A percentile compares a stretch with the other conserved stretches of the same genome.
Conservation (phyloP, 2,113 vertebrate species). For the Varanus salvator region DNA sequence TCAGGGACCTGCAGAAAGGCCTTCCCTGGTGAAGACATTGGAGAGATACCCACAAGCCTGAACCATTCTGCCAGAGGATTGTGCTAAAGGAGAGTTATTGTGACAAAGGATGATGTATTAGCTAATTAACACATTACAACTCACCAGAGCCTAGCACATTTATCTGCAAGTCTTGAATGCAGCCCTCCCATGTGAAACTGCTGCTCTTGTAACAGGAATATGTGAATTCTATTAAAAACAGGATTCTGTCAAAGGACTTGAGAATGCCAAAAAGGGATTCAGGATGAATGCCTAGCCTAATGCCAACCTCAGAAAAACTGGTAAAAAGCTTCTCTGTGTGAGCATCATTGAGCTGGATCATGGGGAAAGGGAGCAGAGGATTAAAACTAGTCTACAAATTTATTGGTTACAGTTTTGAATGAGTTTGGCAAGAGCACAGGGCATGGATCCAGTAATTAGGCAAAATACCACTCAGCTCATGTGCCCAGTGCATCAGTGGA, state of each 20-base stretch:
- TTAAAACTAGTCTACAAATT: no score
- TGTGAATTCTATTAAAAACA: neutral
- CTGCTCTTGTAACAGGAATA: neutral
- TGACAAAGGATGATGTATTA: neutral
- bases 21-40: neutral
- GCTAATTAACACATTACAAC: conserved; percentile 11
- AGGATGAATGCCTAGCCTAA: neutral
- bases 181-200: neutral
- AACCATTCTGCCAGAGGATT: neutral
- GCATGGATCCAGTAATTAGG: no score
- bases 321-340: neutral
- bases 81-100: neutral
- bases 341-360: no score
- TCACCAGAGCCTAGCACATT: neutral
- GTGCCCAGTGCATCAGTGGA: no score
- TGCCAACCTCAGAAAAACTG: neutral
- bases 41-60: neutral
- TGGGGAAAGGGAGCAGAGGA: no score
- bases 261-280: neutral
- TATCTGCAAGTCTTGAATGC: neutral
- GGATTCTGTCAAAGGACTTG: neutral
- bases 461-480: no score
- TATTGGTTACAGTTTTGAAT: no score
- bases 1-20: neutral
- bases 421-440: no score